Evolutionary conservation across 2,113 vertebrate species (phyloP).

Genomic region (Sorex araneus): DNA sequence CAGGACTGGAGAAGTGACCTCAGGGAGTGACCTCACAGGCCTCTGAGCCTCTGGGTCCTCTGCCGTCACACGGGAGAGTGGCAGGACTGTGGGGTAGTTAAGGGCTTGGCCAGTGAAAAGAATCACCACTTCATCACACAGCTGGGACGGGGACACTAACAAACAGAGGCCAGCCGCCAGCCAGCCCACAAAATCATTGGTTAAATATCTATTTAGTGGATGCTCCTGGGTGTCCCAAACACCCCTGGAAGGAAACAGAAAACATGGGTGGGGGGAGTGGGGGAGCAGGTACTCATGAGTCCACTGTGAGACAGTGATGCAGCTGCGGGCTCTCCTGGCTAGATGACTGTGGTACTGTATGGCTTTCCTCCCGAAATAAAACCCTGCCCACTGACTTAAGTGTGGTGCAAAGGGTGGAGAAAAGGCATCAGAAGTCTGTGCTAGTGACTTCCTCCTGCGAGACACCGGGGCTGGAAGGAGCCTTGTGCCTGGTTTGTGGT

Average conservation of each 20-base stretch:
- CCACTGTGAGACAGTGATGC: not conserved
- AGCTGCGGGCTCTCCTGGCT: not conserved
- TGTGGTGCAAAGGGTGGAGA: not conserved
- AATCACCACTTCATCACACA: not conserved
- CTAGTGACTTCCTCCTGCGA: not conserved
- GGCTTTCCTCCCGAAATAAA: not conserved
- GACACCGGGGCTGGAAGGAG: not conserved
- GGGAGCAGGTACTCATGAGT: not conserved
- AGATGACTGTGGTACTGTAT: not conserved
- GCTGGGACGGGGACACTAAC: not conserved
- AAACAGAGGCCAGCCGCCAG: not conserved
- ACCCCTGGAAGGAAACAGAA: not conserved
- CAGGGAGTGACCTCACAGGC: not conserved
- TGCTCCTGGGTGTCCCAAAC: rapidly evolving
- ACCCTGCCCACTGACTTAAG: not conserved
- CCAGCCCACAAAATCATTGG: not conserved
- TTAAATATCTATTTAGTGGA: not conserved
- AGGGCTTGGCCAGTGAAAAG: not conserved
- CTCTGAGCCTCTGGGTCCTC: not conserved
- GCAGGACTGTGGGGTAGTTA: not conserved
- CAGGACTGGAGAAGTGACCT: not conserved
- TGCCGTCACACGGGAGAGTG: not conserved
- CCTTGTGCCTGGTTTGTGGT: not conserved
- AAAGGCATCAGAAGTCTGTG: not conserved
- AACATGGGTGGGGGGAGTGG: not conserved